Evolutionary conservation across 2,888 invertebrate species (phyloP).

Genomic region (Sesamia inferens): DNA sequence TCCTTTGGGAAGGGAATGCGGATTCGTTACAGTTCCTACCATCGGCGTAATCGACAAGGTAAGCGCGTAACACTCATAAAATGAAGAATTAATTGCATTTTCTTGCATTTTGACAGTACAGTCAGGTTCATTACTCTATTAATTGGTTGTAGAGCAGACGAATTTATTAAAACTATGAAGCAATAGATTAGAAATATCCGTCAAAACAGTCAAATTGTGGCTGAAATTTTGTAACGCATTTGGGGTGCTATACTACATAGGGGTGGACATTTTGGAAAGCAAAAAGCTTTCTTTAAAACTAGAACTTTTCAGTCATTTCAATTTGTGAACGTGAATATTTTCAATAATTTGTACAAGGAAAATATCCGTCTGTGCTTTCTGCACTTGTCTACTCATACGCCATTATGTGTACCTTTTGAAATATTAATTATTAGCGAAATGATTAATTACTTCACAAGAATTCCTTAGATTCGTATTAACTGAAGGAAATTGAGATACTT

Average conservation of each 20-base stretch:
- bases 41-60: too few species aligned
- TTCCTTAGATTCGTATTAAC: conserved; percentile 65
- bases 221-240: background rate
- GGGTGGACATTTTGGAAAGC: background rate
- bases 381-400: conserved; percentile 36
- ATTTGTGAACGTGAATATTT: background rate
- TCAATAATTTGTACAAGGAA: background rate
- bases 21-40: background rate
- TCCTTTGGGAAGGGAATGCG: background rate
- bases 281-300: background rate
- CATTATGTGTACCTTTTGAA: conserved; percentile 51
- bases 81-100: too few species aligned
- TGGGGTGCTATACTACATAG: too few species aligned
- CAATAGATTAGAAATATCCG: too few species aligned
- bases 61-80: too few species aligned
- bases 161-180: too few species aligned
- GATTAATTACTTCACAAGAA: conserved; percentile 80
- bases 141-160: too few species aligned
- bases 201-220: background rate
- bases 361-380: conserved; percentile 29
- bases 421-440: conserved; percentile 76
- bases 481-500: conserved; percentile 62
- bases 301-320: background rate
- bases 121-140: too few species aligned
- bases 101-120: too few species aligned